These are phyloP conservation scores for Macroteleia sp. DNA, from an alignment of 2,888 invertebrate genomes.

Conservation along the genomic window DNA sequence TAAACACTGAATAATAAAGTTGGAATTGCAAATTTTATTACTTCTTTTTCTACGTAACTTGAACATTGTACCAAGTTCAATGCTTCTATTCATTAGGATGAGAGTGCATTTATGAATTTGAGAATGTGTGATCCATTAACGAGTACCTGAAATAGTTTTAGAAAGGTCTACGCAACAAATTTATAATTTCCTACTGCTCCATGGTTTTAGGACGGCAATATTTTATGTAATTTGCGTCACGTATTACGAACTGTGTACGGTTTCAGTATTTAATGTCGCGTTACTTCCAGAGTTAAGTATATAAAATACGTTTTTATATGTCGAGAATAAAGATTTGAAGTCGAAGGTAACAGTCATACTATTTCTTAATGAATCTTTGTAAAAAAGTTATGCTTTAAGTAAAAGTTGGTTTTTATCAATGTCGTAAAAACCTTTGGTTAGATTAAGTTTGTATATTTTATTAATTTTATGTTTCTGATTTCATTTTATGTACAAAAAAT, in stretches of 20 bases:
- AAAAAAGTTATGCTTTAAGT: no score
- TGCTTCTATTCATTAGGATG: constrained; percentile 14
- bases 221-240: constrained; percentile 38
- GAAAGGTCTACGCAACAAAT: constrained; percentile 37
- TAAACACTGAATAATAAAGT: constrained; percentile 20
- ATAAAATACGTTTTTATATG: constrained; percentile 29
- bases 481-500: no score
- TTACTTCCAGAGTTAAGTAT: constrained; percentile 25
- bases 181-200: constrained; percentile 29
- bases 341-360: neutral
- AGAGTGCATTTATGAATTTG: constrained; percentile 30
- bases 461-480: no score
- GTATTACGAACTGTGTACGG: constrained; percentile 19
- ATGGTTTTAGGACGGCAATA: constrained; percentile 22
- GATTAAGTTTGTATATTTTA: no score
- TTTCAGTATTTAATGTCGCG: constrained; percentile 34
- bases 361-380: no score
- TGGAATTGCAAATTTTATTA: neutral
- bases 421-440: no score
- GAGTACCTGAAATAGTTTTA: constrained; percentile 29
- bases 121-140: constrained; percentile 27
- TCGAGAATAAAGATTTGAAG: constrained; percentile 17
- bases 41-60: neutral
- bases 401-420: no score
- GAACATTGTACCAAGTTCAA: neutral